phyloP scores from a whole-genome alignment of 2,888 invertebrate genomes.

The Dicyrtoma fusca region DNA sequence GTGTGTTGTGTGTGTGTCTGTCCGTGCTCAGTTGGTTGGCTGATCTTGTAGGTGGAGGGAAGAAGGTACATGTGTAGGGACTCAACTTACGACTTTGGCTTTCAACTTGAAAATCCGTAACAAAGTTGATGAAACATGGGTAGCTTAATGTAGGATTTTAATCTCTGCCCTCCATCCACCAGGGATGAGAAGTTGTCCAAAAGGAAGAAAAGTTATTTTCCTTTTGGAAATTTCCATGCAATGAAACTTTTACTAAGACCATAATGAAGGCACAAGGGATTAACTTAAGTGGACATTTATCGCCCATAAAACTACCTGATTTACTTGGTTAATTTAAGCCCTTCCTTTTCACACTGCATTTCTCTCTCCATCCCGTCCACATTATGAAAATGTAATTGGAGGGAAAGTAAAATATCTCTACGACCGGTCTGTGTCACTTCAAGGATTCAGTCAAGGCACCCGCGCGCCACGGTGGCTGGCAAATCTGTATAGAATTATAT shows the following conservation, averaged over 20 bases:
- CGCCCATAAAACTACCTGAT: slow-evolving; percentile 36
- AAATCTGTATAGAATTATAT: too few relatives aligned
- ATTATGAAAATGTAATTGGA: slow-evolving; percentile 31
- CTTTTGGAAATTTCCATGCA: slow-evolving; percentile 26
- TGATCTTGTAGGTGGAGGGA: too few relatives aligned
- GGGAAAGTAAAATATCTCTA: background rate
- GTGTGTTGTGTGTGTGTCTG: too few relatives aligned
- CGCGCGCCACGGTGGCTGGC: too few relatives aligned
- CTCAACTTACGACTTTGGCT: background rate
- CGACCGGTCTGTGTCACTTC: background rate
- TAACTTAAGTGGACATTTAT: slow-evolving; percentile 32
- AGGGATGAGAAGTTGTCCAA: slow-evolving; percentile 30
- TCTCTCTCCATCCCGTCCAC: slow-evolving; percentile 24
- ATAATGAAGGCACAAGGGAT: slow-evolving; percentile 32
- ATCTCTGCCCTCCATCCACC: slow-evolving; percentile 18
- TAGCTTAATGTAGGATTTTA: slow-evolving; percentile 1
- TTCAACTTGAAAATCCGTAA: slow-evolving; percentile 22
- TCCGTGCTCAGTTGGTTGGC: too few relatives aligned
- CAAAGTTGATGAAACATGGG: slow-evolving; percentile 25
- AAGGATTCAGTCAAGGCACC: too few relatives aligned
- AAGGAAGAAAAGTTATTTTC: slow-evolving; percentile 29
- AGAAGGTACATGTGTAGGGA: too few relatives aligned
- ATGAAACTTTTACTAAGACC: slow-evolving; percentile 29
- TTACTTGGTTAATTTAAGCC: slow-evolving; percentile 37
- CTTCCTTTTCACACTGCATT: slow-evolving; percentile 35